Conservation (phyloP, 2,797 vertebrate genomes). For the Pipistrellus pipistrellus region DNA sequence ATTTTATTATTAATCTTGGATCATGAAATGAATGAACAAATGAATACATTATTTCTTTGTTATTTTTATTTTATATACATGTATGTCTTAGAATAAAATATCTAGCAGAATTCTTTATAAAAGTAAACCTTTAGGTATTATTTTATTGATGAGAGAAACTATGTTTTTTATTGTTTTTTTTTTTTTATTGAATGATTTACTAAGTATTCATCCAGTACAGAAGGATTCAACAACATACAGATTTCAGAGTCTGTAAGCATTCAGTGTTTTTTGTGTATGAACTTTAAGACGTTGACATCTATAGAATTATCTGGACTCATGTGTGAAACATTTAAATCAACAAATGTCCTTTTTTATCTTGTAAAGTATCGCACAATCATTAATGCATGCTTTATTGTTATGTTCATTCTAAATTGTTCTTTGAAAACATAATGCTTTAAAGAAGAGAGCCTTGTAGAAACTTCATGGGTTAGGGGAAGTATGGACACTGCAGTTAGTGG, state of each 20-base stretch:
- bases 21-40: not conserved
- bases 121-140: not conserved
- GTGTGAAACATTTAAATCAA: slow-evolving; percentile 25
- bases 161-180: slow-evolving; percentile 25
- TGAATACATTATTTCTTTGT: not conserved
- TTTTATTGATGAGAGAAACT: not conserved
- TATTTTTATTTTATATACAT: slow-evolving; percentile 44
- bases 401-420: slow-evolving; percentile 28
- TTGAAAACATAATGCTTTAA: not conserved
- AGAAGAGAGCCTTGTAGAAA: not conserved
- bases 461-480: not conserved
- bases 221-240: not conserved
- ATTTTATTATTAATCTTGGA: not conserved
- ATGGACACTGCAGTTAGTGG: not conserved
- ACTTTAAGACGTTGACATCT: not conserved
- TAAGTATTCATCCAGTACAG: not conserved
- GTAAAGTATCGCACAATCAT: not conserved
- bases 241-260: not conserved
- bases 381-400: not conserved
- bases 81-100: slow-evolving; percentile 23
- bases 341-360: slow-evolving; percentile 28
- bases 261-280: not conserved
- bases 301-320: not conserved
- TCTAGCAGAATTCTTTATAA: slow-evolving; percentile 12
- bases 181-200: not conserved